Conservation (phyloP, 2,797 vertebrate genomes). For the Lepilemur septentrionalis region DNA sequence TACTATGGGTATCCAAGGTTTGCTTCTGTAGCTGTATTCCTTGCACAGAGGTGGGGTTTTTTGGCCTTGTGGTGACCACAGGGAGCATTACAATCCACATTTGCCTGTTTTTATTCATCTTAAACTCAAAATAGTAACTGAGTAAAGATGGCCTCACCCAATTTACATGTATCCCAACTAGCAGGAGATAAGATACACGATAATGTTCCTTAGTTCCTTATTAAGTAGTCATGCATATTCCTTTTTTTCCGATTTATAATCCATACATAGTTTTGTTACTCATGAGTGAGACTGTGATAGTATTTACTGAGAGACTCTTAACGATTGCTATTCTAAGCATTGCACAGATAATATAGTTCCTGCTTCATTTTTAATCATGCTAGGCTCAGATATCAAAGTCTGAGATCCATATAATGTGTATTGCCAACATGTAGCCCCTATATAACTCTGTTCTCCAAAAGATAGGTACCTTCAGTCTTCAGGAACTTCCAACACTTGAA, state of each 20-base stretch:
- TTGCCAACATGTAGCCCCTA: not conserved
- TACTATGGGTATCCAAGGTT: not conserved
- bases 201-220: not conserved
- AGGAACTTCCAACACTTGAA: not conserved
- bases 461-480: constrained; percentile 25
- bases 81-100: not conserved
- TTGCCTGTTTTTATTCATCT: not conserved
- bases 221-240: not conserved
- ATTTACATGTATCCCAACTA: not conserved
- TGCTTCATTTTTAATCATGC: constrained; percentile 10
- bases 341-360: not conserved
- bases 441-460: not conserved
- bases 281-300: not conserved
- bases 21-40: not conserved
- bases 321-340: not conserved
- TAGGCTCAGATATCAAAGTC: not conserved
- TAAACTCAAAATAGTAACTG: not conserved
- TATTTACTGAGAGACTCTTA: constrained; percentile 30
- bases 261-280: not conserved
- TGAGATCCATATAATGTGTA: not conserved
- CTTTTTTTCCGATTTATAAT: constrained; percentile 35
- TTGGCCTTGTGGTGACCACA: not conserved
- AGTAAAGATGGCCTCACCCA: not conserved
- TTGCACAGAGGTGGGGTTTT: not conserved
- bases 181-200: not conserved